Evolutionary conservation across 2,797 vertebrate genomes (phyloP).

Genomic region (Lagorchestes hirsutus): DNA sequence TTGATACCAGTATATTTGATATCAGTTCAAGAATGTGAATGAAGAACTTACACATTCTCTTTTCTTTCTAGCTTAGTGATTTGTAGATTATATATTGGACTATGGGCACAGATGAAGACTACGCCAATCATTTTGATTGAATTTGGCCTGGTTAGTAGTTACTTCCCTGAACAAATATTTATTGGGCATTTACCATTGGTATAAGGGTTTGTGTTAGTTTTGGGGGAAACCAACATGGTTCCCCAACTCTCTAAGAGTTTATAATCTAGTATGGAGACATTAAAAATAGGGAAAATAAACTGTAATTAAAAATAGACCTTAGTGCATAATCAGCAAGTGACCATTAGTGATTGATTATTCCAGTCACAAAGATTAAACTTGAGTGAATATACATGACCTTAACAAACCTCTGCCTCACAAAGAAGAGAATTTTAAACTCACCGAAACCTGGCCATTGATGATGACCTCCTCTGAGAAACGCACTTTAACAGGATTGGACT

Average conservation of each 20-base stretch:
- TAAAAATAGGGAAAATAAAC: not conserved
- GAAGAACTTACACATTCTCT: not conserved
- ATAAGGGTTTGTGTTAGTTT: not conserved
- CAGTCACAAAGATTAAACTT: not conserved
- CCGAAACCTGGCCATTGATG: conserved; percentile 98
- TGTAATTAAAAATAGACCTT: not conserved
- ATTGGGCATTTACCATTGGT: not conserved
- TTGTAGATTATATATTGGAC: not conserved
- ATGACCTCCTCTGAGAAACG: conserved; percentile 99
- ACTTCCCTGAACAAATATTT: not conserved
- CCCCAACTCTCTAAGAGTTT: not conserved
- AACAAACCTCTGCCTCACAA: not conserved
- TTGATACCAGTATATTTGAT: not conserved
- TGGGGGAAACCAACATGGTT: not conserved
- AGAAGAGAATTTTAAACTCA: conserved; percentile 87
- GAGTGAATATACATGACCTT: not conserved
- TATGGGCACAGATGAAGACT: not conserved
- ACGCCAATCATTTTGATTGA: not conserved
- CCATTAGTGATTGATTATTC: not conserved
- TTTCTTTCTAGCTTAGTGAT: not conserved
- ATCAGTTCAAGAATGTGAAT: not conserved
- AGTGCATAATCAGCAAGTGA: conserved; percentile 5
- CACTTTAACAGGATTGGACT: conserved; percentile 99
- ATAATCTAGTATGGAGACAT: not conserved
- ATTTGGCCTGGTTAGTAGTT: not conserved